phyloP scores from a whole-genome alignment of 2,113 vertebrate genomes.

The Etheostoma cragini region DNA sequence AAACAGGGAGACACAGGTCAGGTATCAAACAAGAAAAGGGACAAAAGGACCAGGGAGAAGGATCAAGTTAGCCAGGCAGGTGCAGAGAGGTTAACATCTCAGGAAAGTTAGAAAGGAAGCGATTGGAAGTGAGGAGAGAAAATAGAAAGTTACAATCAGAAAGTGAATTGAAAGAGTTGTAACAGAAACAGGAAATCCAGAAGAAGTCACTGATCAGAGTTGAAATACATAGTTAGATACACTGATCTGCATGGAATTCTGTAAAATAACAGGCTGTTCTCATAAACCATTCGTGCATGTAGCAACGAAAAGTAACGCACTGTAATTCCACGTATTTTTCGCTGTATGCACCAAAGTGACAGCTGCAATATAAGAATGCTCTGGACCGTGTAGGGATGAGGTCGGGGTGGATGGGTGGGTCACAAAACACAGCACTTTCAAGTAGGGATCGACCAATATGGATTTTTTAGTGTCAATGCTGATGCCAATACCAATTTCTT shows the following conservation, averaged over 20 bases:
- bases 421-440: too few relatives aligned
- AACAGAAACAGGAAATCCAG: conserved; percentile 51
- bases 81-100: conserved; percentile 56
- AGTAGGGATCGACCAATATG: too few relatives aligned
- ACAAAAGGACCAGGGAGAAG: conserved; percentile 39
- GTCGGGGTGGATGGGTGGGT: too few relatives aligned
- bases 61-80: conserved; percentile 61
- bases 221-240: not conserved
- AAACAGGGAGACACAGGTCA: conserved; percentile 50
- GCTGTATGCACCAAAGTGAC: too few relatives aligned
- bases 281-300: too few relatives aligned
- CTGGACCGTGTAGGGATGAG: too few relatives aligned
- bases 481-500: too few relatives aligned
- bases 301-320: too few relatives aligned
- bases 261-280: not conserved
- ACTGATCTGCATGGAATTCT: not conserved
- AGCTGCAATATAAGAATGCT: too few relatives aligned
- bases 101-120: conserved; percentile 46
- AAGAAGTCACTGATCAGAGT: not conserved
- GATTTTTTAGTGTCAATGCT: too few relatives aligned
- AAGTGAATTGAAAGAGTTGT: conserved; percentile 18
- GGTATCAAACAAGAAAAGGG: conserved; percentile 53
- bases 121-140: conserved; percentile 63
- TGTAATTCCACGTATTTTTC: too few relatives aligned
- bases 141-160: conserved; percentile 66